Percentiles rank a stretch among this genome's conserved stretches.
phyloP scores from a whole-genome alignment of 2,888 invertebrate species.

The Hemicrepidius hirtus region DNA sequence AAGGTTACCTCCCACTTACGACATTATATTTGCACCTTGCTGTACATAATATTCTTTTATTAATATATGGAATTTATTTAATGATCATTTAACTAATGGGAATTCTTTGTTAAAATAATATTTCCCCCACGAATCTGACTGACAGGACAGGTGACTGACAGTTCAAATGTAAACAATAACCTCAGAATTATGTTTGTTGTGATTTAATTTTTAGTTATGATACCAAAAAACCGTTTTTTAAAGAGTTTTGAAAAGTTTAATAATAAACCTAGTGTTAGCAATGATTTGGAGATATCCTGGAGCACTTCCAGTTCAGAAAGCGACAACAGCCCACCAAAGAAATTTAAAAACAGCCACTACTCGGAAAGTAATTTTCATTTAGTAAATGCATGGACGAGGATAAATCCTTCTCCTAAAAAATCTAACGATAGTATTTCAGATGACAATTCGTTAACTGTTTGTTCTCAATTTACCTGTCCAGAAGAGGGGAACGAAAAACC shows the following conservation, averaged over 20 bases:
- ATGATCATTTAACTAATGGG: neutral
- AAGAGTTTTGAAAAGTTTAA: conserved; percentile 43
- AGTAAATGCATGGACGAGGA: neutral
- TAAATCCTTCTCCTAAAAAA: neutral
- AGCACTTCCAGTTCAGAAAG: conserved; percentile 58
- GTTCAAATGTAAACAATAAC: neutral
- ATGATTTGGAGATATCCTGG: conserved; percentile 58
- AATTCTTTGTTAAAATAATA: neutral
- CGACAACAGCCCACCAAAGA: conserved; percentile 30
- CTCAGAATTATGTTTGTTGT: neutral
- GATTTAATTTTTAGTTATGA: conserved; percentile 36
- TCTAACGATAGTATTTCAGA: neutral
- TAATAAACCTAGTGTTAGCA: neutral
- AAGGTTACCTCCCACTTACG: too few species aligned
- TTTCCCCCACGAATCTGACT: too few species aligned
- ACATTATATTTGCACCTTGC: too few species aligned
- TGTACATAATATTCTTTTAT: too few species aligned
- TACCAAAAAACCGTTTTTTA: conserved; percentile 52
- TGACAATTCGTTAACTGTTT: neutral
- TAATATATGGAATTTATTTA: too few species aligned
- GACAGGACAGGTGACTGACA: too few species aligned
- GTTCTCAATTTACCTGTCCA: neutral
- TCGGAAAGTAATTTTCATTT: neutral
- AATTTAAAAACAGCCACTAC: neutral
- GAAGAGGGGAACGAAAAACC: neutral